Evolutionary conservation across 2,888 invertebrate species (phyloP).

Genomic region (Drosophila demipolita): DNA sequence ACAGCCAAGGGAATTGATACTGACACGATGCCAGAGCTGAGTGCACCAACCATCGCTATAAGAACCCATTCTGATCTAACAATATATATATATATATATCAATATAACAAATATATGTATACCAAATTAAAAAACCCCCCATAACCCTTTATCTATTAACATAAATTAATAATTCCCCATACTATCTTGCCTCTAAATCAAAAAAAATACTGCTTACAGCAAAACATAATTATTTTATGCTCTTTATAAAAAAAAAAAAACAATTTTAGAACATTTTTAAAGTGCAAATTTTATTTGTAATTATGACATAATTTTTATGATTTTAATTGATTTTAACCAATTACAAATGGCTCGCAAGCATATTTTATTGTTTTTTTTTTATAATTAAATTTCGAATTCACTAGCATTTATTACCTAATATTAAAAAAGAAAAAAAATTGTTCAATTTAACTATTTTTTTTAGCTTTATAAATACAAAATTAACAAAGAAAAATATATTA

Average conservation of each 20-base stretch:
- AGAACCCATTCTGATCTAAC: neutral
- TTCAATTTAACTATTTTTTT: too few relatives aligned
- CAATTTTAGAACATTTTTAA: neutral
- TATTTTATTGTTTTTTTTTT: rapidly evolving
- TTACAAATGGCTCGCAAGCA: neutral
- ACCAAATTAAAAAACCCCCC: neutral
- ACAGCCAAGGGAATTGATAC: slow-evolving; percentile 61
- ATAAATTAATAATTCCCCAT: neutral
- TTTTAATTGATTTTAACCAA: neutral
- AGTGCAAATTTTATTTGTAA: neutral
- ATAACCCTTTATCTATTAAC: neutral
- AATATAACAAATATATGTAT: neutral
- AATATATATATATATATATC: too few relatives aligned
- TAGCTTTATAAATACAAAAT: too few relatives aligned
- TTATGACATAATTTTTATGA: neutral
- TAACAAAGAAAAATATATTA: too few relatives aligned
- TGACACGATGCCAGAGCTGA: slow-evolving; percentile 43
- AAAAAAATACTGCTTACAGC: neutral
- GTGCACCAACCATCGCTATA: slow-evolving; percentile 30
- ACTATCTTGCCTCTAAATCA: neutral
- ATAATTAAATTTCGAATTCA: neutral
- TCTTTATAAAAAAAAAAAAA: neutral
- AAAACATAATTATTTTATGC: neutral
- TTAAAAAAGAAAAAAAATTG: neutral
- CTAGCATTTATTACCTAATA: neutral